phyloP scores from a whole-genome alignment of 1,140 invertebrate species.

The Sycophila sp. region DNA sequence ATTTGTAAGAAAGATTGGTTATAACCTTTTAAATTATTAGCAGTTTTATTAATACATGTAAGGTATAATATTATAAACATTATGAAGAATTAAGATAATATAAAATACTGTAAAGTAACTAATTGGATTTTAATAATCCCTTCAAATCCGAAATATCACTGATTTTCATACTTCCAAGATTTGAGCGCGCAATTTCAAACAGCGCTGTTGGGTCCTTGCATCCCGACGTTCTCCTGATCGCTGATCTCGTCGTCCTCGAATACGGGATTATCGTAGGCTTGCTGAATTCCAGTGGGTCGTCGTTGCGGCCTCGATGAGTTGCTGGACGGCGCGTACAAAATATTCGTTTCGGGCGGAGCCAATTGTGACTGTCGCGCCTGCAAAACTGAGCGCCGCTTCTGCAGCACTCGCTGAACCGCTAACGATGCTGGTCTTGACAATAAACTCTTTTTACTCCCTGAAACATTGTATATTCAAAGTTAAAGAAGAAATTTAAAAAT shows the following conservation, averaged over 20 bases:
- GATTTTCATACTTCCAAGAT: not conserved
- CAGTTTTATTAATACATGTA: no score
- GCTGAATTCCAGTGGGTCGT: not conserved
- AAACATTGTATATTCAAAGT: no score
- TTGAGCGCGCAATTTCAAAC: not conserved
- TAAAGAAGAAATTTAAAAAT: conserved; percentile 27
- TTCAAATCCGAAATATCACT: not conserved
- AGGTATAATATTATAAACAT: no score
- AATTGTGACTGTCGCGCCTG: conserved; percentile 30
- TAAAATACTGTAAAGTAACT: no score
- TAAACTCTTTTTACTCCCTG: no score
- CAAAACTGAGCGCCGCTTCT: conserved; percentile 37
- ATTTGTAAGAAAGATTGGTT: no score
- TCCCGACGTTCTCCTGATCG: not conserved
- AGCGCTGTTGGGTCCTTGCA: no score
- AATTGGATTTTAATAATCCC: no score
- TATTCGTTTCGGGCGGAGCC: not conserved
- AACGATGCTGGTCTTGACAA: conserved; percentile 39
- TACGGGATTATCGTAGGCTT: not conserved
- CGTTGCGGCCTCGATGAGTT: not conserved
- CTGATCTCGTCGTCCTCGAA: not conserved
- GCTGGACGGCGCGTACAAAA: conserved; percentile 38
- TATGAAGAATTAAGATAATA: no score
- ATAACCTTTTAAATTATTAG: no score
- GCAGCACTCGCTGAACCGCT: conserved; percentile 32